Evolutionary conservation across 2,113 vertebrate genomes (phyloP).

Genomic region (Synodontis membranacea): DNA sequence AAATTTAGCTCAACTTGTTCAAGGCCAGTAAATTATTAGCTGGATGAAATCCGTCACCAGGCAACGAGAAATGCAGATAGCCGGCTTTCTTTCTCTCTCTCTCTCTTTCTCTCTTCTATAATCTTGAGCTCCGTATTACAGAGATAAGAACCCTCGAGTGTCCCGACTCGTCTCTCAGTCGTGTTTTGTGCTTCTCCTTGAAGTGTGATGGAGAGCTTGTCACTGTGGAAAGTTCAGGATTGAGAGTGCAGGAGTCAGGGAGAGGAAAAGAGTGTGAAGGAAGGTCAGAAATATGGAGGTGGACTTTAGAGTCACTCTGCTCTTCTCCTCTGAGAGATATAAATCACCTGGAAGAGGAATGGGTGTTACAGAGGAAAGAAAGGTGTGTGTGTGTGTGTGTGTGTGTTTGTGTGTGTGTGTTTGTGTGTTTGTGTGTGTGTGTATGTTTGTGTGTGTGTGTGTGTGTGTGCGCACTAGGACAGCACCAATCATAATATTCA

Average conservation of each 20-base stretch:
- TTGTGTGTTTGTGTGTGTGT: background rate
- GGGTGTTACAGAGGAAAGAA: conserved; percentile 42
- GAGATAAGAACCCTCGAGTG: conserved; percentile 41
- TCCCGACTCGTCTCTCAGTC: background rate
- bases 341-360: conserved; percentile 57
- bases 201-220: conserved; percentile 71
- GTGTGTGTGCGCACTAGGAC: background rate
- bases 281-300: conserved; percentile 9
- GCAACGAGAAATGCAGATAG: conserved; percentile 67
- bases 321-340: conserved; percentile 50
- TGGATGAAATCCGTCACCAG: conserved; percentile 58
- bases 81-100: conserved; percentile 35
- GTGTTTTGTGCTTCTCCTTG: conserved; percentile 63
- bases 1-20: conserved; percentile 33
- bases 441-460: background rate
- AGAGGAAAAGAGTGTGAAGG: conserved; percentile 11
- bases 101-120: conserved; percentile 41
- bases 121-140: conserved; percentile 34
- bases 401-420: background rate
- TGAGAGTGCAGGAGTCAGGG: background rate
- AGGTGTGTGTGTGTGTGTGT: background rate
- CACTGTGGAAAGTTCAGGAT: conserved; percentile 56
- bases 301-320: conserved; percentile 58
- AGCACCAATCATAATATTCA: background rate
- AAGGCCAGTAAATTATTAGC: conserved; percentile 47